Base-by-base conservation (phyloP, 2,113 vertebrate species). In the Paraplagusia blochii region DNA sequence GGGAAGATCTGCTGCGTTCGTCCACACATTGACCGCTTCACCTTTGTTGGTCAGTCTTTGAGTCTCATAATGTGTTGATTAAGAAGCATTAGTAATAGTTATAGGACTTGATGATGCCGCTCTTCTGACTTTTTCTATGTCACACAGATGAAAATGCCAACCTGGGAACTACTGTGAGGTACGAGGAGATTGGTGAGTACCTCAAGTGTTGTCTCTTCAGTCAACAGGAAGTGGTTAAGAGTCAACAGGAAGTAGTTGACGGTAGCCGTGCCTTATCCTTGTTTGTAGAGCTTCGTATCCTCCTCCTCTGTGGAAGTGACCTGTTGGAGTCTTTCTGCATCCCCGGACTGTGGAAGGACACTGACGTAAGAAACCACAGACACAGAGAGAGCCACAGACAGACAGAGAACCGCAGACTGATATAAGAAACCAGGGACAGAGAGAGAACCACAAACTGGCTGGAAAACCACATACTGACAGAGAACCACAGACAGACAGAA, bases 251-350 rank as follows among this genome's bases (percentile, higher is more conserved):
- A 29, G 22, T 29, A 29, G 22, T 29, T 29, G 2, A 29, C 22
- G 6, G 78, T 63, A 63, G 48, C 13, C 12, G 48, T 74, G 58
- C 82, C 66, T 46, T 80, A 43, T 80, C 69, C 77, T 71, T 39
- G 18, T 78, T 54, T 81, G 69, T 73, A 99, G 97, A 99, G 79
- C 90, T 99, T 52, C 95, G 97, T 64, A 99, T 99, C 92, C 80
- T 99, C 85, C 92, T 99, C 80, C 92, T 99, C 74, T 99, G 97
- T 58, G 97, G 97, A 66, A 98, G 96, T 4, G 97, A 99, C 79
- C 92, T 99, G 42, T 91, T 99, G 83, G 97, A 98, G 67, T 99
- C 97, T 54, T 99, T 99, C 93, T 97, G 95, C 85, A 99, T 99
- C 87, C 97, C 97, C 1, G 97, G 97, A 33, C 93, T 99, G 67